Conservation (phyloP, 2,113 vertebrate genomes). For the Cathartes aura region DNA sequence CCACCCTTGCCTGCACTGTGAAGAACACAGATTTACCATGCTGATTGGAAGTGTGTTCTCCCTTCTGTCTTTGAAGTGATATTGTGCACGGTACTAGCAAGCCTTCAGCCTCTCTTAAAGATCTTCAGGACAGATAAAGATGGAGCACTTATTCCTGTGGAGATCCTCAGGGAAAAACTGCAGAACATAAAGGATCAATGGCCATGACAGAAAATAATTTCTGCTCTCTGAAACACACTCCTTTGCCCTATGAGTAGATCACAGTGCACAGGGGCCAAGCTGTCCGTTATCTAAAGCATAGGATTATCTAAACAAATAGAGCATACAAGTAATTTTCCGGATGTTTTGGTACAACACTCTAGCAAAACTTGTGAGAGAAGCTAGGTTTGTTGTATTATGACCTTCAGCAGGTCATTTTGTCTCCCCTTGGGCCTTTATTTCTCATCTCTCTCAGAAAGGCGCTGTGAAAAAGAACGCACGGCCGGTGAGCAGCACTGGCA, state of each 20-base stretch:
- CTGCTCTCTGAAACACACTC: background rate
- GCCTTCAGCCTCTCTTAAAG: background rate
- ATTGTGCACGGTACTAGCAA: background rate
- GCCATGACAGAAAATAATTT: background rate
- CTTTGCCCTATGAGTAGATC: background rate
- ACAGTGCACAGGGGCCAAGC: background rate
- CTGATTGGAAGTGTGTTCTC: background rate
- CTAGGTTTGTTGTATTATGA: background rate
- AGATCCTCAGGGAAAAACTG: background rate
- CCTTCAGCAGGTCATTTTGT: background rate
- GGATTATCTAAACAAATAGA: background rate
- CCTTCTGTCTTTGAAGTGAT: background rate
- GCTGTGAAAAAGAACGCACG: rapidly evolving
- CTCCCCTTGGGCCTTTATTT: background rate
- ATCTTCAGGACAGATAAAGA: background rate
- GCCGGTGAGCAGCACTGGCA: background rate
- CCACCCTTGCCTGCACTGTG: background rate
- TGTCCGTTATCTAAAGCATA: background rate
- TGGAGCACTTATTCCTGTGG: background rate
- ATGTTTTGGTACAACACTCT: background rate
- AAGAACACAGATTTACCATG: background rate
- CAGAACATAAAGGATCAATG: background rate
- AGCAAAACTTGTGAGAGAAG: background rate
- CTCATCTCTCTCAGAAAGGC: background rate
- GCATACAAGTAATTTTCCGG: rapidly evolving